Conservation (phyloP, 2,888 invertebrate species). For the Cheilosia soror region DNA sequence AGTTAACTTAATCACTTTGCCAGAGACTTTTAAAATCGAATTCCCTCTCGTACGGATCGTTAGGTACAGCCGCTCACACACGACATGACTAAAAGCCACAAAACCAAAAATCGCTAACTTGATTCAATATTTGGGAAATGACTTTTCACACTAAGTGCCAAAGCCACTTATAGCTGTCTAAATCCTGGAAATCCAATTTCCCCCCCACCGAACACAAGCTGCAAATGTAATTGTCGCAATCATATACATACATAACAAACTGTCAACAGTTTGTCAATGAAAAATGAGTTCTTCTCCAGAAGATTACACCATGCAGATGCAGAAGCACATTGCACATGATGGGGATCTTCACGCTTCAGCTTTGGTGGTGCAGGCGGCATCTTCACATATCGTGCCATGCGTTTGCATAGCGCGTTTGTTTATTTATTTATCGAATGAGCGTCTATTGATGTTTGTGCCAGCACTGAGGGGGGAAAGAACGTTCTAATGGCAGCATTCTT, state of each 20-base stretch:
- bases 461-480: background rate
- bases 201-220: background rate
- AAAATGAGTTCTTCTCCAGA: background rate
- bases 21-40: constrained; percentile 51
- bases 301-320: background rate
- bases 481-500: constrained; percentile 25
- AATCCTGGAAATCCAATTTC: constrained; percentile 40
- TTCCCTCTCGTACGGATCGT: constrained; percentile 41
- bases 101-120: constrained; percentile 24
- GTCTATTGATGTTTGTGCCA: constrained; percentile 27
- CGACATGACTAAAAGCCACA: constrained; percentile 9
- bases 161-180: constrained; percentile 45
- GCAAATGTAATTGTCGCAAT: constrained; percentile 32
- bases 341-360: background rate
- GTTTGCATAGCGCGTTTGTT: constrained; percentile 1
- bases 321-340: background rate
- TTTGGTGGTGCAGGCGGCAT: background rate
- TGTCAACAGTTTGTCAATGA: constrained; percentile 15
- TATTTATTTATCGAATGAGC: constrained; percentile 32
- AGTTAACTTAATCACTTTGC: constrained; percentile 48
- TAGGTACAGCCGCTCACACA: background rate
- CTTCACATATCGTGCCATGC: background rate
- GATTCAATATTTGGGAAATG: constrained; percentile 58
- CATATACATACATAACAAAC: background rate
- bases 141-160: constrained; percentile 36